Base-by-base conservation (phyloP, 2,113 vertebrate species). In the Semicossyphus pulcher region DNA sequence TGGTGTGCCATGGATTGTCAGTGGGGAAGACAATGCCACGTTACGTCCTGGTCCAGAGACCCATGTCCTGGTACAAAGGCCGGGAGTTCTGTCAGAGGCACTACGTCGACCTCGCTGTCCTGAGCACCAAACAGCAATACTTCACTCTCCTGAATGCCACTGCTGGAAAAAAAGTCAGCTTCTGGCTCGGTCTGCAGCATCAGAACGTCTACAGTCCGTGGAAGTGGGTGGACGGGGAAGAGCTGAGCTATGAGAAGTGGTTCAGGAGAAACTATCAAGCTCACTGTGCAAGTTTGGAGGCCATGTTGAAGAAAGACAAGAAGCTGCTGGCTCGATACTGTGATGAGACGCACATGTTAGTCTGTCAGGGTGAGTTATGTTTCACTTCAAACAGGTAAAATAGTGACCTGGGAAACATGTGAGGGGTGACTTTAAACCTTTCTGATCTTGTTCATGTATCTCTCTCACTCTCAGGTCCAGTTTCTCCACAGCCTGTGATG, bases 31-130 rank as follows among this genome's bases (percentile, higher is more conserved):
- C n/a, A 14, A n/a, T 28, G 5, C 47, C 72, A 5, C 62, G n/a
- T 2, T 49, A 83, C 52, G 9, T 54, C 52, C 37, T 69, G 28
- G 2, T 61, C 4, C 28, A 80, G 42, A 65, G 31, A 39, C 36
- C 42, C 1, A 63, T 65, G 45, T 11, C 80, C 23, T 81, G 86
- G 86, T n/a, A 25, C 41, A 10, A 76, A 59, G 64, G 74, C 10
- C 74, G 18, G 59, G 54, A 69, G 54, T 79, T 81, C 41, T 88
- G 86, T 62, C 74, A 66, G 54, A 76, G 5, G 44, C 72, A 86
- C 67, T 84, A 81, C 18, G 71, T 76, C 3, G 78, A 88, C 54
- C 53, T 88, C 1, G 59, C 80, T 10, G 80, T 86, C 41, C 60
- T 84, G 29, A 79, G 25, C 54, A 70, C 71, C 32, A 71, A 86